phyloP scores from a whole-genome alignment of 2,888 invertebrate species.

The Barypeithes pellucidus region DNA sequence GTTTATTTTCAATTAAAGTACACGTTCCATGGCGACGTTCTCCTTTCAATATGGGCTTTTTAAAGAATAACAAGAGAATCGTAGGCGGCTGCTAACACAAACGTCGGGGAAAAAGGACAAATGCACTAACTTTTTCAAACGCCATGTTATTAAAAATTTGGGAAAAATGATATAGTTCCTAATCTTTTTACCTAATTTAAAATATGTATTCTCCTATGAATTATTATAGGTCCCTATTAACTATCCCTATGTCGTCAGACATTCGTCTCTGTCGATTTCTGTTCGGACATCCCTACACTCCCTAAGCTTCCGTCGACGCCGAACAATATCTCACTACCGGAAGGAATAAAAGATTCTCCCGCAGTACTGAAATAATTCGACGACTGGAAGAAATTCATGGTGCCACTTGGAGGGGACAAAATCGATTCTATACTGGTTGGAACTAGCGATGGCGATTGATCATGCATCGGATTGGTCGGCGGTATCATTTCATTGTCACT shows the following conservation, averaged over 20 bases:
- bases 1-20: no score
- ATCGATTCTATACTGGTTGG: conserved; percentile 31
- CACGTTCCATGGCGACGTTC: no score
- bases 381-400: conserved; percentile 73
- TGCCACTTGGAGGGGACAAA: not conserved
- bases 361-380: conserved; percentile 78
- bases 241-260: conserved; percentile 25
- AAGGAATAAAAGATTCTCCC: conserved; percentile 71
- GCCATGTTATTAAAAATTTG: no score
- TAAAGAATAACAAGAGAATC: no score
- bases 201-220: not conserved
- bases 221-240: not conserved
- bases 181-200: not conserved
- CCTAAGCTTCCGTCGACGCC: conserved; percentile 65
- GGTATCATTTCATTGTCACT: not conserved
- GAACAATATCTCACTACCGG: conserved; percentile 78
- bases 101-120: no score
- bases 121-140: no score
- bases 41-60: no score
- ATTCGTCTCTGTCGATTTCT: conserved; percentile 29
- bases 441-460: conserved; percentile 19
- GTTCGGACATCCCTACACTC: conserved; percentile 12
- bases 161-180: no score
- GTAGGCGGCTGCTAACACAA: no score
- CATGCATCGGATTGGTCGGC: not conserved